phyloP scores from a whole-genome alignment of 53 echinoderm and acorn worm genomes.

The Temnopleurus reevesii region DNA sequence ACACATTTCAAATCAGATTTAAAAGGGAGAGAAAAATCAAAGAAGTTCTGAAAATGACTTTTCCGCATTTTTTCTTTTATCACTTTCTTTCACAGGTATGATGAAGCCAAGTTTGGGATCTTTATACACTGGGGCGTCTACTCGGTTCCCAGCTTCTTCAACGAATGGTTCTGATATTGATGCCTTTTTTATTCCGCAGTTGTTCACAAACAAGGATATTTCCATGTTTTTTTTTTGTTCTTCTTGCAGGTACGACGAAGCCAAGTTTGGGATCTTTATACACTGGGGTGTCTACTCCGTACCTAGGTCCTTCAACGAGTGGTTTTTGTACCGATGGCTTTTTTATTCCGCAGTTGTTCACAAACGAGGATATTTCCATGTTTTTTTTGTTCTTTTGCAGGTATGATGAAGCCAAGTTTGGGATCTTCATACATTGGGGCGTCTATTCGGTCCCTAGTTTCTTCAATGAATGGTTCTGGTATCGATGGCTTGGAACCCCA shows the following conservation, averaged over 20 bases:
- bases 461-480: conserved; percentile 54
- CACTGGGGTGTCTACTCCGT: conserved; percentile 87
- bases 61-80: too few relatives aligned
- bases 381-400: background rate
- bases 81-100: too few relatives aligned
- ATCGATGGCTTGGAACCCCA: conserved; percentile 51
- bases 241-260: too few relatives aligned
- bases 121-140: conserved; percentile 87
- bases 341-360: too few relatives aligned
- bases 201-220: too few relatives aligned
- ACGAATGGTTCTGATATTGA: conserved; percentile 63
- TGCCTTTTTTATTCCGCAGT: conserved; percentile 55
- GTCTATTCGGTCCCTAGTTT: conserved; percentile 67
- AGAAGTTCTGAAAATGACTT: too few relatives aligned
- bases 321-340: conserved; percentile 71
- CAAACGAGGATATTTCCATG: too few relatives aligned
- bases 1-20: too few relatives aligned
- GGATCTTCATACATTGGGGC: conserved; percentile 66
- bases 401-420: conserved; percentile 82
- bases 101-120: too few relatives aligned
- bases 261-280: too few relatives aligned
- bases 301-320: conserved; percentile 68
- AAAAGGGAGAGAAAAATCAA: too few relatives aligned
- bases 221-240: too few relatives aligned
- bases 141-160: conserved; percentile 79